These are phyloP conservation scores for Strongylocentrotus purpuratus DNA, from an alignment of 35 echinoderm and acorn worm genomes.

Conservation along the genomic window DNA sequence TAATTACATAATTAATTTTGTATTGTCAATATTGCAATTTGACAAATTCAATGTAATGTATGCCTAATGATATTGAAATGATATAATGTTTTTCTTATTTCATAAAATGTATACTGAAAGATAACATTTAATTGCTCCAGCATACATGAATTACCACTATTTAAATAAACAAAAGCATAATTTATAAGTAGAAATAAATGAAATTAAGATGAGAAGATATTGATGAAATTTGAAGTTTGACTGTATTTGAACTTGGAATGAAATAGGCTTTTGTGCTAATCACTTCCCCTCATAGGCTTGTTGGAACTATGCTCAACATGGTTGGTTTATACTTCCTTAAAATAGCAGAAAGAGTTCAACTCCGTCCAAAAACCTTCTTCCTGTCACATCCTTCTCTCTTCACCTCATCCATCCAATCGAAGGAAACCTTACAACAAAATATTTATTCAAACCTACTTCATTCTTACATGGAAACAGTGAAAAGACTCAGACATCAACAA, in stretches of 20 bases:
- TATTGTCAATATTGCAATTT: no score
- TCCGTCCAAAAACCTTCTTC: background rate
- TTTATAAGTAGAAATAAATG: no score
- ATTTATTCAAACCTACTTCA: conserved; percentile 19
- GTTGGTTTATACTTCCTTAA: background rate
- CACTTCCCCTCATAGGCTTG: background rate
- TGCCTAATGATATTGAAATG: no score
- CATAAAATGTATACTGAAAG: no score
- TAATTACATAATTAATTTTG: no score
- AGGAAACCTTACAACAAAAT: conserved; percentile 11
- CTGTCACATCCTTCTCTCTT: background rate
- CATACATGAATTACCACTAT: no score
- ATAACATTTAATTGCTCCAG: no score
- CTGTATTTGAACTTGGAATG: background rate
- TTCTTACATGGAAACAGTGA: background rate
- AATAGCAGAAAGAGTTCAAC: background rate
- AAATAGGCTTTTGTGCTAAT: background rate
- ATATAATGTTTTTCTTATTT: no score
- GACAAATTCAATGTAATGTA: no score
- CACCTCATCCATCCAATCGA: background rate
- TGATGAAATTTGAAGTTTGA: background rate
- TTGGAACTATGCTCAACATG: background rate
- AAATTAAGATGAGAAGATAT: no score
- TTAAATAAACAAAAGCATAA: no score
- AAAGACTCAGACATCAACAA: background rate